Evolutionary conservation across 2,888 invertebrate genomes (phyloP), one percentile per base, ranked within the genome.

Genomic region (Pammene fasciana): DNA sequence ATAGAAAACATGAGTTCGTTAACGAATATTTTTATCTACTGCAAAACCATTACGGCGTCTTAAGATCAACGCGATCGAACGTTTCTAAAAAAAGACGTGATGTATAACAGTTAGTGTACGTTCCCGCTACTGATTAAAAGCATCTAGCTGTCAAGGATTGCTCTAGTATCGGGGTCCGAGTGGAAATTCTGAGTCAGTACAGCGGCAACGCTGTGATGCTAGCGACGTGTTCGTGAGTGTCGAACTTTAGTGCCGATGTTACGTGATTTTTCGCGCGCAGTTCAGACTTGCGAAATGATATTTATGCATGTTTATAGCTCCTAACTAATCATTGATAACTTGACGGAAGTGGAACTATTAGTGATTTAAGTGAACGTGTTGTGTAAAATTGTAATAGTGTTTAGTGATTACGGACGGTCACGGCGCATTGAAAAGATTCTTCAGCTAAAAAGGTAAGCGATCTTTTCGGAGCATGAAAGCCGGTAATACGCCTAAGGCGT

Each of bases 181-280:
- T 66, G 56, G 78, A 78, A 76, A 72, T 74, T 75, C 75, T 74
- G 76, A 82, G 81, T 76, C 86, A 89, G 89, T 89, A 79, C 79
- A 82, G 82, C 85, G 86, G 82, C 76, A 84, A 83, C 87, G 85
- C 80, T 82, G 74, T 74, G 72, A 72, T 76, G 74, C 82, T 71
- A 50, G 65, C 72, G 73, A 85, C 86, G 88, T 82, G 78, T 77
- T 70, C 74, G 71, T 72, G 64, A 70, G 74, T 65, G 50, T 48
- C 68, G 16, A 68, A 60, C 59, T 54, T 67, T 72, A 64, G 65
- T 70, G 72, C 65, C 67, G 64, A 70, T 74, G 71, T 75, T 76
- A 74, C 82, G 81, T 83, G 84, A 81, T 82, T 84, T n/a, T 85
- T 79, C 83, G 84, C 85, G 85, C 82, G 80, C 77, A 76, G 75